Evolutionary conservation across 2,113 vertebrate species (phyloP).

Genomic region (Apodemus sylvaticus): DNA sequence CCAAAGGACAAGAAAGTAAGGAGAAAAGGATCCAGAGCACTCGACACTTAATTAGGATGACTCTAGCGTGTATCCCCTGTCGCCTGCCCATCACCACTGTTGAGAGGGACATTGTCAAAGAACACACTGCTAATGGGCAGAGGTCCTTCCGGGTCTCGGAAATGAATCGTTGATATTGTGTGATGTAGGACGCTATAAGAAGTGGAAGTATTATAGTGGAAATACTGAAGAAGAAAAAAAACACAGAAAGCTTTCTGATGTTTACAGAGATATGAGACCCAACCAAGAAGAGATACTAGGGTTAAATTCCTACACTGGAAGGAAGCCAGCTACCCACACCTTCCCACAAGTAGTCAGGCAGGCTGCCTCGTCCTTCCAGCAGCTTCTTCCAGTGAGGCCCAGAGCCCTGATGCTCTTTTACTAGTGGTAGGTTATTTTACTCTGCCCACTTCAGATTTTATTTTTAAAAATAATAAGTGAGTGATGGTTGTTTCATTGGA

Average conservation of each 20-base stretch:
- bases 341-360: not conserved
- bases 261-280: not conserved
- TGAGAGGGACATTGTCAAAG: not conserved
- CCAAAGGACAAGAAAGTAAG: not conserved
- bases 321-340: not conserved
- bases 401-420: not conserved
- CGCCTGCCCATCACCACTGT: not conserved
- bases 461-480: not conserved
- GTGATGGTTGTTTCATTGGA: not conserved
- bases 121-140: not conserved
- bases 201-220: not conserved
- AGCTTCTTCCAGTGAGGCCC: not conserved
- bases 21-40: not conserved
- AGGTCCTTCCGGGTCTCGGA: not conserved
- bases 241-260: not conserved
- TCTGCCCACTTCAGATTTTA: not conserved
- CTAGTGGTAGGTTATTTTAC: not conserved
- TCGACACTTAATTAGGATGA: not conserved
- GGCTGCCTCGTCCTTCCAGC: not conserved
- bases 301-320: not conserved
- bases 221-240: not conserved
- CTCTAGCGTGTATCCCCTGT: not conserved
- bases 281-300: not conserved
- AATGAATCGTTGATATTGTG: not conserved
- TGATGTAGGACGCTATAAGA: rapidly evolving